Percentiles rank a stretch among this genome's conserved stretches.
These are phyloP conservation scores for Aelia acuminata DNA, from an alignment of 2,888 invertebrate genomes.

Conservation along the genomic window DNA sequence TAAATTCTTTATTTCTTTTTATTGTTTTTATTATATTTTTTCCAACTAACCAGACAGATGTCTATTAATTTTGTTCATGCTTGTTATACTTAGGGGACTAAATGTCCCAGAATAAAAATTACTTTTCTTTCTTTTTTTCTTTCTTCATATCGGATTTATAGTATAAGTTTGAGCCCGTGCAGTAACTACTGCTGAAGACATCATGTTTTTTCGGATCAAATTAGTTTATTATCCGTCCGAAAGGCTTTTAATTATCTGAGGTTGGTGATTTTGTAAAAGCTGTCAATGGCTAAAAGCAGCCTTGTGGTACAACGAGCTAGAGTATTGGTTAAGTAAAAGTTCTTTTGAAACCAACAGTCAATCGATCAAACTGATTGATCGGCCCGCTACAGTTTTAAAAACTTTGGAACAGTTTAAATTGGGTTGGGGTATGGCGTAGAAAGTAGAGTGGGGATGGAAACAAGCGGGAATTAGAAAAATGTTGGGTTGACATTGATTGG, in stretches of 20 bases:
- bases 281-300: background rate
- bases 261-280: background rate
- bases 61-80: too few relatives aligned
- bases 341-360: slow-evolving; percentile 30
- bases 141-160: too few relatives aligned
- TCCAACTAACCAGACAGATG: too few relatives aligned
- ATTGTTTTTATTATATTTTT: too few relatives aligned
- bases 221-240: too few relatives aligned
- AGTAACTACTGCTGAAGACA: too few relatives aligned
- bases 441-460: background rate
- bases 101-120: too few relatives aligned
- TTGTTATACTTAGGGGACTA: too few relatives aligned
- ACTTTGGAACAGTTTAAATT: slow-evolving; percentile 18
- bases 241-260: background rate
- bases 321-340: slow-evolving; percentile 12
- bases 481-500: slow-evolving; percentile 53
- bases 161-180: too few relatives aligned
- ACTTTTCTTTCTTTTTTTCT: too few relatives aligned
- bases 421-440: background rate
- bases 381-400: background rate
- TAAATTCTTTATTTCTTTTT: too few relatives aligned
- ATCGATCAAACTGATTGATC: slow-evolving; percentile 40
- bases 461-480: slow-evolving; percentile 33
- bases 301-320: background rate
- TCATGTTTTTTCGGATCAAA: too few relatives aligned